Conservation (phyloP, 2,113 vertebrate genomes). For the Bagarius yarrelli region DNA sequence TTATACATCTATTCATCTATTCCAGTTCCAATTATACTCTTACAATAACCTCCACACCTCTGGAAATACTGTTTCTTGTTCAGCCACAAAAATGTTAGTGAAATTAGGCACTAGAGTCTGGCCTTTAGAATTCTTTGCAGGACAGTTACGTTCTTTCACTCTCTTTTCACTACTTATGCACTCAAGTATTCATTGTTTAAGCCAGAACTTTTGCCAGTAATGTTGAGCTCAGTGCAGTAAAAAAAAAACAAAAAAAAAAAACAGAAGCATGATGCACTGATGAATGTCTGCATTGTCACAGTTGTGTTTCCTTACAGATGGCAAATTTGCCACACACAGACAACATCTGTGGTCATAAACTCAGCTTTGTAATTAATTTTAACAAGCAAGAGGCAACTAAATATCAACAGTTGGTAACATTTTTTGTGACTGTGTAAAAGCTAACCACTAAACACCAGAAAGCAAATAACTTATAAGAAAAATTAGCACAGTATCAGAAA, state of each 20-base stretch:
- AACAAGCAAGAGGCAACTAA: constrained; percentile 22
- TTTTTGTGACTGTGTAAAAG: background rate
- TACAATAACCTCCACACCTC: too few relatives aligned
- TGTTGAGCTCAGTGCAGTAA: background rate
- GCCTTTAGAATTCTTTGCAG: too few relatives aligned
- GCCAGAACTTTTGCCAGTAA: background rate
- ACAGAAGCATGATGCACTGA: background rate
- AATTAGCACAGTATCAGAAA: background rate
- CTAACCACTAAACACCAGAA: background rate
- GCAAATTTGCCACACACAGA: constrained; percentile 37
- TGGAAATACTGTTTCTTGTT: too few relatives aligned
- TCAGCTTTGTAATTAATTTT: constrained; percentile 32
- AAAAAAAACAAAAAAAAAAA: background rate
- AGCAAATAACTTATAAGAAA: background rate
- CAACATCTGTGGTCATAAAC: constrained; percentile 44
- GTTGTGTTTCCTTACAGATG: constrained; percentile 28
- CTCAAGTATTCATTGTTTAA: background rate
- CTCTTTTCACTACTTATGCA: too few relatives aligned
- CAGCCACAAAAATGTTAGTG: too few relatives aligned
- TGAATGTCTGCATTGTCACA: background rate
- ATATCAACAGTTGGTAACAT: constrained; percentile 10
- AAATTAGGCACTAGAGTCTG: too few relatives aligned
- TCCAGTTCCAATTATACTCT: too few relatives aligned
- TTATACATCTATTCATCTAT: too few relatives aligned
- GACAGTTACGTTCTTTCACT: too few relatives aligned